Percentiles rank a stretch among this genome's conserved stretches.
These are phyloP conservation scores for Pseudococcus longispinus DNA, from an alignment of 2,888 invertebrate species.

Conservation along the genomic window DNA sequence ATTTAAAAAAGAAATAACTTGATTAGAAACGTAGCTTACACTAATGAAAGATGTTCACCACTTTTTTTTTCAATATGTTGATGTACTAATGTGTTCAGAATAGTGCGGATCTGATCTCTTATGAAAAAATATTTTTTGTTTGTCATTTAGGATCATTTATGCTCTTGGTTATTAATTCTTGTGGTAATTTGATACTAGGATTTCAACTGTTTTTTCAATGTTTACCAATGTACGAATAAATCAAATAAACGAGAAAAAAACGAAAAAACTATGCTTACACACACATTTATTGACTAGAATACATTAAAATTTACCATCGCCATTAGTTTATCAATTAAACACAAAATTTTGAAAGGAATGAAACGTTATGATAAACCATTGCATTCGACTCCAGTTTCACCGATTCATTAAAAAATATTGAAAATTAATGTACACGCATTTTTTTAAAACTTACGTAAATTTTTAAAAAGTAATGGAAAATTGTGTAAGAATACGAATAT, in stretches of 20 bases:
- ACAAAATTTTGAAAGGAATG: not conserved
- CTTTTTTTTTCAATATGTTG: not conserved
- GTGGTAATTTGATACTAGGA: no score
- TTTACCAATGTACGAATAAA: no score
- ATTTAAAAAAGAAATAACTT: not conserved
- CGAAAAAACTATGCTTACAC: not conserved
- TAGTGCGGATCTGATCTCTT: no score
- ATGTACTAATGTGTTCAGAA: no score
- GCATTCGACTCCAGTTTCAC: not conserved
- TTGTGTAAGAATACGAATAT: not conserved
- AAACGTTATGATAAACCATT: not conserved
- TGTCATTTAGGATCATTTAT: no score
- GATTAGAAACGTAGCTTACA: not conserved
- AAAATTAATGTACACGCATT: not conserved
- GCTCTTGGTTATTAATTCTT: no score
- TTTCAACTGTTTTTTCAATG: no score
- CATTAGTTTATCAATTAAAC: not conserved
- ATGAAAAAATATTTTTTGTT: no score
- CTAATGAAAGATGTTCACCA: not conserved
- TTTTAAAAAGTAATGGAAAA: not conserved
- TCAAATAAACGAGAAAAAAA: not conserved
- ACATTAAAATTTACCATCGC: not conserved
- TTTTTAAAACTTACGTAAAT: no score
- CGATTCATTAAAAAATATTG: not conserved
- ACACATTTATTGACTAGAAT: constrained; percentile 11